Base-by-base conservation (phyloP, 2,888 invertebrate species). In the Scaptomyza caliginosa region DNA sequence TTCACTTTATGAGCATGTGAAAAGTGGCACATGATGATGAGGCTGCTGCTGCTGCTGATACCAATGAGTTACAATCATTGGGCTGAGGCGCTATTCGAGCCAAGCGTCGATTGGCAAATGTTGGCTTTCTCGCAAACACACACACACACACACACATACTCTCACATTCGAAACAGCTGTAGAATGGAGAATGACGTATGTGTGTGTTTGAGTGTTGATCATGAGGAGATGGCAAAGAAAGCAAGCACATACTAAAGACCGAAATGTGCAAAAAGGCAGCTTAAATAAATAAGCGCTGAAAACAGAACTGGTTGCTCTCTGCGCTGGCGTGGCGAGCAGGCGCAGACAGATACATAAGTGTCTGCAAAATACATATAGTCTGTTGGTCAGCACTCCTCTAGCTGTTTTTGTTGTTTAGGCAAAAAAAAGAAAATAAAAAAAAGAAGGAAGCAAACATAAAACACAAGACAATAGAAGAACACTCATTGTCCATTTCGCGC, bases 11-110 rank as follows among this genome's bases (percentile, higher is more conserved):
- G 84, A 65, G 48, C 68, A 84, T 81, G 86, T 69, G 85, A 86
- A 81, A 81, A 81, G 86, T 81, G 50, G 81, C 81, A 81, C 81
- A 86, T 81, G 82, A 86, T 86, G 86, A 81, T 81, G 86, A 80
- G 46, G 84, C 68, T 39, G 77, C 70, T 51, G 74, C 50, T 46
- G 67, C 16, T 34, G 57, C 36, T 39, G 56, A n/a, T 40, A 65
- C 40, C 68, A 50, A 79, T 63, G 68, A 76, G 80, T 71, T 80
- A 64, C 86, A 68, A 81, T 81, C 87, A 86, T 81, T 86, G 81
- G 85, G 81, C 77, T 70, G 65, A 60, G 62, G 55, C 51, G 72
- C 74, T 74, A 28, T 50, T 62, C 60, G 49, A 49, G 52, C 54
- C 46, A 59, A 60, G 62, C 78, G 81, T 59, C 82, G 81, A 81